Evolutionary conservation across 1,140 invertebrate species (phyloP), one percentile per base, ranked within the genome.

Genomic region (Dolichoris vasculosae): DNA sequence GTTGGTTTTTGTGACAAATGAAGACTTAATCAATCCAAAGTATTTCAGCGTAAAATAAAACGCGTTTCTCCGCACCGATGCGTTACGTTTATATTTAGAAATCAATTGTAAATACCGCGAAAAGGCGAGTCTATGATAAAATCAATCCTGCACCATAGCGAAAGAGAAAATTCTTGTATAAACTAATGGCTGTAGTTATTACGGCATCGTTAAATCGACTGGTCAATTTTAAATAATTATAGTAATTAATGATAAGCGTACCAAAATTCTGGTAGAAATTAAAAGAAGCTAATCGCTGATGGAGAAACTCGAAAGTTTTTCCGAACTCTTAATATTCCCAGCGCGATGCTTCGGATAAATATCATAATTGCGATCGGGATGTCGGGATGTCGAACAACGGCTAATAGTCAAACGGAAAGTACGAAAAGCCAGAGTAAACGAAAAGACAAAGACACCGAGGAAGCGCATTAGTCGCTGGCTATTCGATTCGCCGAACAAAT

Each of bases 401-500:
- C 63, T n/a, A 32, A 64, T 32, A 30, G 30, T 64, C 30, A 23
- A n/a, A n/a, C 8, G 63, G 63, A 32, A 30, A 23, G 63, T n/a
- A 32, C 8, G 3, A 23, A 32, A 30, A 4, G 8, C 26, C 26
- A 4, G 63, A 4, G 63, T 23, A 64, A 64, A 7, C 64, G 3
- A 69, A 69, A 17, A 3, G 64, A 69, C 2, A 4, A 64, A 32
- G 63, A 30, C n/a, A 15, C 3, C 4, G 63, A 30, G 63, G 63
- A 30, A 32, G 20, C 1, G 32, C 35, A 2, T 4, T 71, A 2
- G 6, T 13, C 6, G 43, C 43, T 13, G 43, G 43, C 43, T 15
- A 20, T 43, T 73, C 46, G 38, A 69, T 82, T 83, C 51, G 13
- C 1, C 38, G 71, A 83, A 43, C 71, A 75, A 83, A 83, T 76